A percentile compares a stretch with the other conserved stretches of the same genome.
These are phyloP conservation scores for Oscheius sp. DNA, from an alignment of 2,888 invertebrate species.

Conservation along the genomic window DNA sequence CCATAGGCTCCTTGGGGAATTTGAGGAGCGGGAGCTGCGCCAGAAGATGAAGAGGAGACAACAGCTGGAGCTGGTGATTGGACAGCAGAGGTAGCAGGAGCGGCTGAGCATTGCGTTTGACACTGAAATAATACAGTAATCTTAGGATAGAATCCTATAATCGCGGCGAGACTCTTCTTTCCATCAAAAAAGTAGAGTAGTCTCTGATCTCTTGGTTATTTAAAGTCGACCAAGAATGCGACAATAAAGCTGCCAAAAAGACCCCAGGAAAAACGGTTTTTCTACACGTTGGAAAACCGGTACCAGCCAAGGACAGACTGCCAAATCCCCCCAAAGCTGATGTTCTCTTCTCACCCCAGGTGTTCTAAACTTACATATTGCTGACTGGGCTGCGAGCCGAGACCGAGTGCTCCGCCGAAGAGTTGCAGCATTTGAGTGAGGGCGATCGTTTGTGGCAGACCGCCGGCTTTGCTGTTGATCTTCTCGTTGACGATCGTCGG, in stretches of 20 bases:
- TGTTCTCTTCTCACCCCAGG: neutral
- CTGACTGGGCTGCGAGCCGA: slow-evolving; percentile 27
- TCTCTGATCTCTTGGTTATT: no score
- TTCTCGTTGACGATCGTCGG: slow-evolving; percentile 62
- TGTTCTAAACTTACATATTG: neutral
- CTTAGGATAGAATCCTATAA: no score
- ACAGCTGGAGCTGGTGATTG: slow-evolving; percentile 28
- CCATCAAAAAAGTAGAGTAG: neutral
- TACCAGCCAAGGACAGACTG: no score
- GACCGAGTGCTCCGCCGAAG: slow-evolving; percentile 58
- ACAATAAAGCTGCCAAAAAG: neutral
- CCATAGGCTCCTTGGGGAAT: slow-evolving; percentile 35
- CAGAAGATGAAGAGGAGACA: neutral
- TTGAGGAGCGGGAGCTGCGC: slow-evolving; percentile 45
- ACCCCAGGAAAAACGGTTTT: no score
- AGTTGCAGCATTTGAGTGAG: slow-evolving; percentile 59
- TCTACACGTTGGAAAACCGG: neutral
- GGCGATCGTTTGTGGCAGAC: slow-evolving; percentile 60
- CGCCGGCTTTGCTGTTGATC: slow-evolving; percentile 55
- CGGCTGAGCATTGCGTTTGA: slow-evolving; percentile 35
- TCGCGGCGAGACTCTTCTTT: neutral
- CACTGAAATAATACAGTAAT: slow-evolving; percentile 42
- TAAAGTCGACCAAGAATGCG: no score
- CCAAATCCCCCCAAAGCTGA: neutral
- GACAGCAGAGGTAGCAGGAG: slow-evolving; percentile 5